These are phyloP conservation scores for Ephestia elutella DNA, from an alignment of 1,140 invertebrate species.

Conservation along the genomic window DNA sequence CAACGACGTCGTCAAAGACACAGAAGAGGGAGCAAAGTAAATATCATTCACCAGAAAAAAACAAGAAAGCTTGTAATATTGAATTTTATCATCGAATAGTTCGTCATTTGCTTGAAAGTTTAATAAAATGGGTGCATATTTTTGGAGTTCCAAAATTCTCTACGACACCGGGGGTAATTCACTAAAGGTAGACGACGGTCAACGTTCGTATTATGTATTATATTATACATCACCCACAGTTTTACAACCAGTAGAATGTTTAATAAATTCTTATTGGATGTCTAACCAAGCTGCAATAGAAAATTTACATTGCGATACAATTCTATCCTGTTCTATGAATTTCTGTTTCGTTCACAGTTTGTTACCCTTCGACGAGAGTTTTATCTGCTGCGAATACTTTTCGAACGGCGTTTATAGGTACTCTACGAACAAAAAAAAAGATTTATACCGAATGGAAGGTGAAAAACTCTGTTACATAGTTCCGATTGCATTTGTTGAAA, in stretches of 20 bases:
- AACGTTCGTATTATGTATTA: too few species aligned
- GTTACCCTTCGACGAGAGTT: background rate
- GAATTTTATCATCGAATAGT: too few species aligned
- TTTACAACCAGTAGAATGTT: background rate
- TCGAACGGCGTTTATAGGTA: background rate
- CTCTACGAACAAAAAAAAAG: background rate
- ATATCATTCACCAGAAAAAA: too few species aligned
- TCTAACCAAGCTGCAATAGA: background rate
- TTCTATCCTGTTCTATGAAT: background rate
- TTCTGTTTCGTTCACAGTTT: background rate
- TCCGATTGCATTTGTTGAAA: conserved; percentile 5
- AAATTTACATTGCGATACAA: background rate
- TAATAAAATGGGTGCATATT: too few species aligned
- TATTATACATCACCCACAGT: too few species aligned
- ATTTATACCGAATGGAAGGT: background rate
- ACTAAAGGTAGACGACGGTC: too few species aligned
- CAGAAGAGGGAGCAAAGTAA: too few species aligned
- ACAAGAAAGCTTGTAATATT: too few species aligned
- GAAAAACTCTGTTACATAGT: background rate
- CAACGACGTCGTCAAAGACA: too few species aligned
- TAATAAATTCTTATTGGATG: background rate
- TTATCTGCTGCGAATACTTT: background rate
- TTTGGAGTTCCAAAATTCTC: too few species aligned
- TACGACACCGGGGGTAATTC: too few species aligned
- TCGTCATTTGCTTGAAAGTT: too few species aligned